Conservation (phyloP, 2,113 vertebrate species). For the Kryptolebias marmoratus region DNA sequence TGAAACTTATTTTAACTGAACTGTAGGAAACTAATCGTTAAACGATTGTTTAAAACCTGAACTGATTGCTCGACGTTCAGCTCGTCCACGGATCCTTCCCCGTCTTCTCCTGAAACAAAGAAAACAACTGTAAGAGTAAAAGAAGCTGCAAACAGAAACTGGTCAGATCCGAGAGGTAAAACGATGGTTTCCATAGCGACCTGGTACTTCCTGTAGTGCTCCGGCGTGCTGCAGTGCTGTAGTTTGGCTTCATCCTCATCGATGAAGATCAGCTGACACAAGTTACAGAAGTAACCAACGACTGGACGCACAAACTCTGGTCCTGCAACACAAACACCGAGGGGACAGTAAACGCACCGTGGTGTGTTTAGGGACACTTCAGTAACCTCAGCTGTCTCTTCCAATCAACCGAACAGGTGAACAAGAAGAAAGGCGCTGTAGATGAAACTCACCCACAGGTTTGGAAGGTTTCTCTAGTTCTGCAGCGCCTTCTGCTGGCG, state of each 20-base stretch:
- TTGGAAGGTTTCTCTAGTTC: conserved; percentile 79
- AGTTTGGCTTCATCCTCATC: conserved; percentile 79
- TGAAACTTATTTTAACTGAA: not conserved
- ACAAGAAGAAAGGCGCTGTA: not conserved
- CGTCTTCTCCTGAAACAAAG: conserved; percentile 53
- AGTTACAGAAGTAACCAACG: conserved; percentile 76
- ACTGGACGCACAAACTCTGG: conserved; percentile 76
- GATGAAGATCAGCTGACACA: conserved; percentile 78
- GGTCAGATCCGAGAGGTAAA: not conserved
- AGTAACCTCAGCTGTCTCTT: no score
- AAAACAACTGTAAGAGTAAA: not conserved
- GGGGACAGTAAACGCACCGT: conserved; percentile 1
- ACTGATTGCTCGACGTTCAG: conserved; percentile 1
- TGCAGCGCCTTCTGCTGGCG: conserved; percentile 26
- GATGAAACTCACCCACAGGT: conserved; percentile 84
- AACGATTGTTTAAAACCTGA: no score
- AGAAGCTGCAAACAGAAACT: not conserved
- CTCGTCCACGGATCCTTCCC: conserved; percentile 48
- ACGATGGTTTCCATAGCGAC: conserved; percentile 8
- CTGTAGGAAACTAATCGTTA: not conserved
- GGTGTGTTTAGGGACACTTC: no score
- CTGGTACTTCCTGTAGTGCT: conserved; percentile 75
- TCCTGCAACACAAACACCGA: conserved; percentile 49
- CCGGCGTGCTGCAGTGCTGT: conserved; percentile 74
- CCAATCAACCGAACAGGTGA: no score